Evolutionary conservation across 2,113 vertebrate genomes (phyloP).

Genomic region (Mormoops blainvillei): DNA sequence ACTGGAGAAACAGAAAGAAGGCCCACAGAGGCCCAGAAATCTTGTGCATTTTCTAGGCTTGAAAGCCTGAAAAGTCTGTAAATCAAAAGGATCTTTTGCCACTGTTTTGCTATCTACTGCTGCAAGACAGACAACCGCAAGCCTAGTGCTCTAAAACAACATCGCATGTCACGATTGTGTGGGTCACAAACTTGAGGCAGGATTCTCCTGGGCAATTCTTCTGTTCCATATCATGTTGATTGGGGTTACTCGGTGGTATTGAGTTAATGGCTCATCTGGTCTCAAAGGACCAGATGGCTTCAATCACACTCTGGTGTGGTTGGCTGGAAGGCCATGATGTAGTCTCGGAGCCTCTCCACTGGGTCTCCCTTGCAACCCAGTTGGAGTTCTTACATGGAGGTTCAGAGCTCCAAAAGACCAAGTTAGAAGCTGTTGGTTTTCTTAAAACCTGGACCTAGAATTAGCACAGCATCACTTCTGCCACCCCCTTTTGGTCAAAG

Average conservation of each 20-base stretch:
- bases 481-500: neutral
- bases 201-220: neutral
- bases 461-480: neutral
- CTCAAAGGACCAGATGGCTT: neutral
- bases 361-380: neutral
- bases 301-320: neutral
- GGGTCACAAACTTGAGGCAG: neutral
- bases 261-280: neutral
- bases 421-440: neutral
- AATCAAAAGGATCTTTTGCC: neutral
- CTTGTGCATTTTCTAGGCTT: neutral
- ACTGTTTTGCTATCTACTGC: neutral
- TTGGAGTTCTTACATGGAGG: neutral
- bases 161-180: constrained; percentile 1
- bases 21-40: neutral
- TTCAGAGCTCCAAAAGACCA: neutral
- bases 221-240: neutral
- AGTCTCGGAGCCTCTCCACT: neutral
- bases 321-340: neutral
- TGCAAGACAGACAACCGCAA: neutral
- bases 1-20: constrained; percentile 22
- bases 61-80: neutral
- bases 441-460: neutral
- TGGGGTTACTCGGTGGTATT: neutral
- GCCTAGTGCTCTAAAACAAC: neutral